These are phyloP conservation scores for Oreochromis mossambicus DNA, from an alignment of 2,797 vertebrate genomes.

Conservation along the genomic window DNA sequence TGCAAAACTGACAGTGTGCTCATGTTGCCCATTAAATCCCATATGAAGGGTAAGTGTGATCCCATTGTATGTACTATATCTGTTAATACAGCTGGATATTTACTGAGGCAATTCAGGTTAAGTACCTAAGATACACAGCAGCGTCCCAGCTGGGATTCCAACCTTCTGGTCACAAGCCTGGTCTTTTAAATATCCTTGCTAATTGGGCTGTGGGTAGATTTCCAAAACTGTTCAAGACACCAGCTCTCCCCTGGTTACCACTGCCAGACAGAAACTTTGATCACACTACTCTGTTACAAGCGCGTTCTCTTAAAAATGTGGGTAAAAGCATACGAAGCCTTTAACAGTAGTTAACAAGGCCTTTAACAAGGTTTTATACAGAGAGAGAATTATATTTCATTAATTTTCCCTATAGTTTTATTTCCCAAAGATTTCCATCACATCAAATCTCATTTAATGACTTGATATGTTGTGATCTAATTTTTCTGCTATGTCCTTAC, in stretches of 20 bases:
- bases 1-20: constrained; percentile 49
- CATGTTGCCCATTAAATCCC: constrained; percentile 56
- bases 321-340: neutral
- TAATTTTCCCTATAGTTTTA: neutral
- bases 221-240: constrained; percentile 54
- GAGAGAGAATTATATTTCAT: neutral
- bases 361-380: neutral
- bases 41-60: constrained; percentile 55
- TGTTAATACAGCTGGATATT: constrained; percentile 78
- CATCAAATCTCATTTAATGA: neutral
- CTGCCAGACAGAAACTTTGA: constrained; percentile 34
- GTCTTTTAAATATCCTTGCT: constrained; percentile 76
- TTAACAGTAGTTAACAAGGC: neutral
- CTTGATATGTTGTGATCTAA: neutral
- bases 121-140: constrained; percentile 69
- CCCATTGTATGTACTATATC: constrained; percentile 69
- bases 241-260: constrained; percentile 43
- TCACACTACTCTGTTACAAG: neutral
- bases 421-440: neutral
- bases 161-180: constrained; percentile 82
- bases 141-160: constrained; percentile 75
- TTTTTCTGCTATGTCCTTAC: neutral
- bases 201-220: constrained; percentile 75
- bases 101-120: constrained; percentile 83
- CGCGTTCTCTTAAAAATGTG: neutral